Evolutionary conservation across 2,797 vertebrate species (phyloP).

Genomic region (Oophaga sylvatica): DNA sequence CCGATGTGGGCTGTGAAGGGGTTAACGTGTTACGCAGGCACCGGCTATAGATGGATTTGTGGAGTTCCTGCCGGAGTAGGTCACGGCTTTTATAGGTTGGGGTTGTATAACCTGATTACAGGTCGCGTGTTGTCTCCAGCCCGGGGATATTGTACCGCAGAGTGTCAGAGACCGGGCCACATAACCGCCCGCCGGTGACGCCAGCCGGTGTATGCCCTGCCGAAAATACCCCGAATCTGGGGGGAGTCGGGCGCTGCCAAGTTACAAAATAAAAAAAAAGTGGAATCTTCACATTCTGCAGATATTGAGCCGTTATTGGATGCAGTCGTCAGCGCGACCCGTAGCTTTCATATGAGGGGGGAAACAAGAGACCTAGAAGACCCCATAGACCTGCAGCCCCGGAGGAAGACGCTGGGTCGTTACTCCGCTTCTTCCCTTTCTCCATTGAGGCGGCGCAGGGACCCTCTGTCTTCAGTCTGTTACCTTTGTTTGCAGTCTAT

Average conservation of each 20-base stretch:
- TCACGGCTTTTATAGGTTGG: conserved; percentile 45
- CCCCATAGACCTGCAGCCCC: no score
- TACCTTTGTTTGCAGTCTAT: neutral
- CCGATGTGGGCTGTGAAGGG: neutral
- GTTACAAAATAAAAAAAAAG: no score
- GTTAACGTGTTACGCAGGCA: neutral
- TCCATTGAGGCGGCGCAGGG: neutral
- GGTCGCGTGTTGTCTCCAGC: neutral
- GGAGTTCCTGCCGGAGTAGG: conserved; percentile 19
- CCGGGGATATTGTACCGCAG: neutral
- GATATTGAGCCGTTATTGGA: no score
- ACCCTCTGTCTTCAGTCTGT: no score
- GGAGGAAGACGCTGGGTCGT: conserved; percentile 11
- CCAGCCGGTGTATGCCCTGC: neutral
- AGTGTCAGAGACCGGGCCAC: neutral
- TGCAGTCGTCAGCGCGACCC: no score
- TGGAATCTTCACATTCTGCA: no score
- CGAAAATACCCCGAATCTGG: no score
- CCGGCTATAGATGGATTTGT: neutral
- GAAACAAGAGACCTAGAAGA: no score
- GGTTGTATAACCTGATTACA: conserved; percentile 39
- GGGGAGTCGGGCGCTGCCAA: no score
- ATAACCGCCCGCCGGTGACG: neutral
- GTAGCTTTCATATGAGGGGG: neutral
- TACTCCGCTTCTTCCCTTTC: conserved; percentile 28